Conservation (phyloP, 2,113 vertebrate species). For the Petroica traversi region DNA sequence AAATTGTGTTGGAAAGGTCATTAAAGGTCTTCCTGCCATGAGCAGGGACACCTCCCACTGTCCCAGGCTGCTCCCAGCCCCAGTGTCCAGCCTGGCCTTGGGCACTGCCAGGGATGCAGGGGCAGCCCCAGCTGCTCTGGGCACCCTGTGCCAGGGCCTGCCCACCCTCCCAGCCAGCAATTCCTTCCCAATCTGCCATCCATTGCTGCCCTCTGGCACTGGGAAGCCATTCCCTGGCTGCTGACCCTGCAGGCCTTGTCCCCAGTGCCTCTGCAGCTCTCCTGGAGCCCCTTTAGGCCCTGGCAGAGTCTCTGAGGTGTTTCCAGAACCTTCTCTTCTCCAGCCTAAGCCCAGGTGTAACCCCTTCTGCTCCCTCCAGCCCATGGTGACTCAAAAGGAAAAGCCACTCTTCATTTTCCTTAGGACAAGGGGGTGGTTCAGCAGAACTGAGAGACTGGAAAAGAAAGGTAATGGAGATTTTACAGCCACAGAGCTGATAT, state of each 20-base stretch:
- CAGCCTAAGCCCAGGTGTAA: not conserved
- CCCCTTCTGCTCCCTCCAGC: not conserved
- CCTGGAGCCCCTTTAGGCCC: not conserved
- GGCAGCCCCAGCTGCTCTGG: not conserved
- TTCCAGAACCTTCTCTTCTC: not conserved
- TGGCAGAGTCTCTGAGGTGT: rapidly evolving
- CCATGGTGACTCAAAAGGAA: not conserved
- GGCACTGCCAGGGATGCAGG: not conserved
- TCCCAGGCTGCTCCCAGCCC: not conserved
- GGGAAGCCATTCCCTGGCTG: not conserved
- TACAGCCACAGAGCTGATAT: not conserved
- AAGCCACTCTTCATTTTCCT: not conserved
- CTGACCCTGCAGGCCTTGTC: not conserved
- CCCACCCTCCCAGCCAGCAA: not conserved
- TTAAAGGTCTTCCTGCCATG: not conserved
- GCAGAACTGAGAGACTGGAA: not conserved
- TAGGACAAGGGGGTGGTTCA: not conserved
- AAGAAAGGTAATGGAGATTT: constrained; percentile 1
- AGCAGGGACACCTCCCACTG: rapidly evolving
- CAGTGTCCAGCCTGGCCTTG: rapidly evolving
- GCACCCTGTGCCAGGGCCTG: not conserved
- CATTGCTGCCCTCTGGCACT: not conserved
- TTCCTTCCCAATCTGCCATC: not conserved
- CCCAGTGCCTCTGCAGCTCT: not conserved
- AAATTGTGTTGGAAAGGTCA: not conserved